These are phyloP conservation scores for Silurus glanis DNA, from an alignment of 2,113 vertebrate species.

Conservation along the genomic window DNA sequence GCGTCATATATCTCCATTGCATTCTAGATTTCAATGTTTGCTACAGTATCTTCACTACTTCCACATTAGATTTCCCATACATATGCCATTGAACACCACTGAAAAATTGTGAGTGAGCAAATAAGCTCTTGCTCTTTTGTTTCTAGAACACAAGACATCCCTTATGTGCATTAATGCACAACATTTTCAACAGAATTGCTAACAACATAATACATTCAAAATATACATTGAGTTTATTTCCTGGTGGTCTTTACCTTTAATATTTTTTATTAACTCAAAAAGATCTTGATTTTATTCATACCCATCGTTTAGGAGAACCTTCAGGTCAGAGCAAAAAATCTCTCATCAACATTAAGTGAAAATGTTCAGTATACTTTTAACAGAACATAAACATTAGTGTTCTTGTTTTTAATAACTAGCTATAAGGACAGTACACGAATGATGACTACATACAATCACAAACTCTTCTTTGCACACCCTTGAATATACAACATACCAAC, in stretches of 20 bases:
- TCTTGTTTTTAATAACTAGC: background rate
- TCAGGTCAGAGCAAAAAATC: background rate
- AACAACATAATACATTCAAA: background rate
- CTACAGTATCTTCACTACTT: background rate
- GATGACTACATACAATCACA: background rate
- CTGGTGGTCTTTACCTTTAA: background rate
- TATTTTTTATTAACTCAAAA: background rate
- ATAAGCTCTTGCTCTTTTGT: background rate
- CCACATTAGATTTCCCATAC: background rate
- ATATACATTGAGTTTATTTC: background rate
- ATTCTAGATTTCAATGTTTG: background rate
- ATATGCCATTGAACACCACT: too few relatives aligned
- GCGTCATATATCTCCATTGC: background rate
- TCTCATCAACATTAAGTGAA: background rate
- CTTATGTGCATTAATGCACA: background rate
- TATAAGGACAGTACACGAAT: background rate
- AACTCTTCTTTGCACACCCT: too few relatives aligned
- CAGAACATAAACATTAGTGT: background rate
- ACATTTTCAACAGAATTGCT: background rate
- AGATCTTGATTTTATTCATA: background rate
- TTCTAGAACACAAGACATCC: background rate
- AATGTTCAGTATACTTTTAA: background rate
- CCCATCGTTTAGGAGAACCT: background rate
- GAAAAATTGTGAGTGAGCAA: background rate
- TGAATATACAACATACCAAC: too few relatives aligned